Conservation (phyloP, 2,113 vertebrate species). For the Crotalus tigris region DNA sequence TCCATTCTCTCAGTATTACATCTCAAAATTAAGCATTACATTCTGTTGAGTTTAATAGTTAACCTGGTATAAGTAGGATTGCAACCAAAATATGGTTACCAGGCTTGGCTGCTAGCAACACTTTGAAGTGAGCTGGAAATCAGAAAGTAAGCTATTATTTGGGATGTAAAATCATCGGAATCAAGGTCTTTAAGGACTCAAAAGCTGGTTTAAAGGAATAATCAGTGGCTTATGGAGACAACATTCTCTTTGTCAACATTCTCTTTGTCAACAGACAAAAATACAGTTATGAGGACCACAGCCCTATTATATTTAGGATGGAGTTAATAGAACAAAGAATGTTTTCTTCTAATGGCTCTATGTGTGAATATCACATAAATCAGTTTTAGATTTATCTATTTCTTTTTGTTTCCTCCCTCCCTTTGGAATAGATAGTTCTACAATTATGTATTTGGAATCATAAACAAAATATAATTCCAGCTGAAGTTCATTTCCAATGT, state of each 20-base stretch:
- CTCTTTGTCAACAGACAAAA: neutral
- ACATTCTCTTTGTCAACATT: neutral
- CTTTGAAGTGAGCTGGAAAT: neutral
- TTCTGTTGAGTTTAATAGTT: neutral
- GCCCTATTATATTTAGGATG: neutral
- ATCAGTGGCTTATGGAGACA: neutral
- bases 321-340: neutral
- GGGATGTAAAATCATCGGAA: neutral
- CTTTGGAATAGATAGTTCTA: neutral
- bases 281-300: neutral
- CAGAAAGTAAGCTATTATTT: neutral
- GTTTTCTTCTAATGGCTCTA: neutral
- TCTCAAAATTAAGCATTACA: neutral
- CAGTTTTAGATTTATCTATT: neutral
- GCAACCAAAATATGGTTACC: neutral
- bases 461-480: constrained; percentile 34
- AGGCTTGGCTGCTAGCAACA: neutral
- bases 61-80: neutral
- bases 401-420: neutral
- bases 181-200: neutral
- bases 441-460: neutral
- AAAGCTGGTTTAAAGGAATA: neutral
- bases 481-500: constrained; percentile 46
- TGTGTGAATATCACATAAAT: neutral
- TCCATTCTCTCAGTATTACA: neutral